Evolutionary conservation across 2,888 invertebrate species (phyloP).

Genomic region (Nomada fucata): DNA sequence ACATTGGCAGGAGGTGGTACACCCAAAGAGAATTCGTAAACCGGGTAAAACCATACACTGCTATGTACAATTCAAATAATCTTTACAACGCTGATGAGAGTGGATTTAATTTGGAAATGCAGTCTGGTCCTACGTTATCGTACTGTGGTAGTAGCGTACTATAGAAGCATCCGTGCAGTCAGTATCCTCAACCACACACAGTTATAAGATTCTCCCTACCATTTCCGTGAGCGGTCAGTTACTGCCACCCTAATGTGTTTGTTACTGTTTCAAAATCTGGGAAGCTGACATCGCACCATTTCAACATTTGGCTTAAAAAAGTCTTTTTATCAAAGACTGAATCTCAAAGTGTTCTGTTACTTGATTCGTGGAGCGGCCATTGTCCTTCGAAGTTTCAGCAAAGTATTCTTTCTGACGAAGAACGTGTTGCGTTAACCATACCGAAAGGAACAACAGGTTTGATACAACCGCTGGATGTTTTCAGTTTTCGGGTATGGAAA

Average conservation of each 20-base stretch:
- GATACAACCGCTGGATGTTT: slow-evolving; percentile 4
- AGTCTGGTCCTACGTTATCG: too few relatives aligned
- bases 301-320: slow-evolving; percentile 1
- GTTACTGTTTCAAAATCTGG: slow-evolving; percentile 5
- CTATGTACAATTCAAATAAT: not conserved
- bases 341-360: slow-evolving; percentile 1
- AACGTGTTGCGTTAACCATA: not conserved
- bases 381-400: not conserved
- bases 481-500: not conserved
- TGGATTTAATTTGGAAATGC: slow-evolving; percentile 14
- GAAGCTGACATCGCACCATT: not conserved
- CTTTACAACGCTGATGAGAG: not conserved
- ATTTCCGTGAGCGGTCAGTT: not conserved
- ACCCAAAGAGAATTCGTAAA: not conserved
- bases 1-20: too few relatives aligned
- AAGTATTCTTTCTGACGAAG: not conserved
- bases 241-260: not conserved
- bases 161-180: not conserved
- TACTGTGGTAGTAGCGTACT: not conserved
- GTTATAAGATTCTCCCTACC: not conserved
- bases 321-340: not conserved
- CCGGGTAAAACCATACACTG: not conserved
- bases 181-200: not conserved
- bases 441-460: slow-evolving; percentile 7
- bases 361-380: slow-evolving; percentile 10